Evolutionary conservation across 2,888 invertebrate genomes (phyloP), one percentile per base, ranked within the genome.

Genomic region (Entomobrya multifasciata): DNA sequence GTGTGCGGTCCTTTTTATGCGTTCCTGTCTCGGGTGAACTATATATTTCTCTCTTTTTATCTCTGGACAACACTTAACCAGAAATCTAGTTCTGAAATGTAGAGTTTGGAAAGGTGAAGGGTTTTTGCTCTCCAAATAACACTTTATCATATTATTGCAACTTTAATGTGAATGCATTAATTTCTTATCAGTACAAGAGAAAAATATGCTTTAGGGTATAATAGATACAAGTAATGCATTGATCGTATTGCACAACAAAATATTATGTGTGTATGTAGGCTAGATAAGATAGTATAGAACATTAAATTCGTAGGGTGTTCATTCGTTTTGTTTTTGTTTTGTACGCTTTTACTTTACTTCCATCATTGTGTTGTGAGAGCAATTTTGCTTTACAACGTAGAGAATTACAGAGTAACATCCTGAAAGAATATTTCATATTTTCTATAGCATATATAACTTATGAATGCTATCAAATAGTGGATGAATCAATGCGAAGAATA

Each of bases 41-140:
- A n/a, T n/a, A n/a, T n/a, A n/a, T 67, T 41, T 67, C 62, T n/a
- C 36, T 17, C 47, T 3, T 13, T 13, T n/a, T 49, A 15, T 67
- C 25, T 72, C 44, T 27, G 81, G 81, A 81, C 70, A 70, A 57
- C 70, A 57, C 81, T 70, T 70, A 57, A n/a, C n/a, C n/a, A n/a
- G n/a, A 17, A 44, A 25, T 67, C 65, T 36, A 65, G 41, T 65
- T 2, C 41, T 17, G 17, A 30, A 22, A 25, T 60, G 11, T 67
- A 47, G 36, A 36, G 44, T 47, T 13, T 62, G 36, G 47, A 55
- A 57, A 81, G 81, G 81, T 70, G 81, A 81, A 70, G 81, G 57
- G 81, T 25, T 65, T 44, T 25, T 57, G 81, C 57, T 70, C 55
- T 67, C 67, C 67, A n/a, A 44, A 47, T 47, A 47, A 22, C 41